Evolutionary conservation across 2,888 invertebrate species (phyloP), one percentile per base, ranked within the genome.

Genomic region (Scaeva pyrastri): DNA sequence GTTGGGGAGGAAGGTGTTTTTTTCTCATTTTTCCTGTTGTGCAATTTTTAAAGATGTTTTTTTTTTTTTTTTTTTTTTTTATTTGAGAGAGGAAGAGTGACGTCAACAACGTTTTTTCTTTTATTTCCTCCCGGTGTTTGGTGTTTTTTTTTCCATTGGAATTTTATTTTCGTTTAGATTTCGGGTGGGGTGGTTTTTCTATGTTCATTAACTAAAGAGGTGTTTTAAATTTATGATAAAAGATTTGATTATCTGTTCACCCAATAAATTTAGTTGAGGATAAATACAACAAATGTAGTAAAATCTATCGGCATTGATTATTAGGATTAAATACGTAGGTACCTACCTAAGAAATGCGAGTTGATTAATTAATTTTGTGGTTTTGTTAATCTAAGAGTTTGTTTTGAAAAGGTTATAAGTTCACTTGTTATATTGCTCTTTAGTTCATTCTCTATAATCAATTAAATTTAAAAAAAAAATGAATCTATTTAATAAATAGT

Each of bases 1-100:
- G 12, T n/a, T n/a, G n/a, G 4, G 11, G 7, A 64, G 3, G 43
- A 48, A 72, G 64, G 70, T 62, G 45, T 75, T 66, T 56, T 31
- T 71, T 71, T 73, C n/a, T n/a, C 21, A 14, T 72, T 66, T 80
- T 31, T 12, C n/a, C 16, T 31, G 26, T 48, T 72, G 66, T 80
- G 80, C 80, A 85, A 72, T 76, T 64, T 36, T 45, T 26, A 68
- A 55, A 62, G 48, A 68, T 48, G 60, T 55, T 8, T 64, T 80
- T 71, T 62, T 58, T 66, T 45, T 41, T 72, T 70, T 55, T 8
- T 64, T 80, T 71, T 62, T 58, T 66, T 45, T 41, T 72, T 45
- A 75, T 84, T 85, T 76, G n/a, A 12, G 19, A 76, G 72, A 68
- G 39, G 21, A 50, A 31, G 26, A 76, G 75, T 85, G 85, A 85